These are phyloP conservation scores for Oceanites oceanicus DNA, from an alignment of 2,113 vertebrate species.

Conservation along the genomic window DNA sequence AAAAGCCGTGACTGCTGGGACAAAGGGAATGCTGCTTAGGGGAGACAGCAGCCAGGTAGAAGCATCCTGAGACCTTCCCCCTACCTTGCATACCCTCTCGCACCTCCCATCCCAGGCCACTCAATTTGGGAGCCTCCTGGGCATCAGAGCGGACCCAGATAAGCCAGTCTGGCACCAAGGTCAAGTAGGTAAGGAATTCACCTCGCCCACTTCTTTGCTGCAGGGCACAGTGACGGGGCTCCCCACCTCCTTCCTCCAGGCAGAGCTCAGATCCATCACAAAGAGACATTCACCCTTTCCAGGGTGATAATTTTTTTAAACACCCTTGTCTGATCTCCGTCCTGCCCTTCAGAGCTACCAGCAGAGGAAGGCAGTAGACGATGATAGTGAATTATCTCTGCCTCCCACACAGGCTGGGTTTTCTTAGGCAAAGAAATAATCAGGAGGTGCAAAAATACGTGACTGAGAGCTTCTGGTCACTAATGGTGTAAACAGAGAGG, in stretches of 20 bases:
- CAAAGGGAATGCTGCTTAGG: not conserved
- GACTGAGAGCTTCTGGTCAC: not conserved
- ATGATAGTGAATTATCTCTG: conserved; percentile 12
- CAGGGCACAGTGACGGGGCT: not conserved
- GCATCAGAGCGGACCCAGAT: not conserved
- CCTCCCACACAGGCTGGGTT: not conserved
- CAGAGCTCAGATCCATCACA: not conserved
- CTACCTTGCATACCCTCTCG: not conserved
- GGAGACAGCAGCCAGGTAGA: not conserved
- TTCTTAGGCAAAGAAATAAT: not conserved
- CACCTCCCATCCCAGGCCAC: not conserved
- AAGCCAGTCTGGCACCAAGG: conserved; percentile 25
- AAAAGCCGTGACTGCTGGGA: not conserved
- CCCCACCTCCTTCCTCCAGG: conserved; percentile 1
- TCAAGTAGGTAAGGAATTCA: not conserved
- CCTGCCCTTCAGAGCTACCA: not conserved
- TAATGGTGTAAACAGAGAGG: not conserved
- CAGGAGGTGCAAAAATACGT: not conserved
- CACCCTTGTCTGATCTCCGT: not conserved
- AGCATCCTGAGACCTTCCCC: not conserved
- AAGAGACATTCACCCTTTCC: not conserved
- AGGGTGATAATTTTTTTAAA: not conserved
- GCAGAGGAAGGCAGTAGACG: not conserved
- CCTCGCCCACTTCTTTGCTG: not conserved
- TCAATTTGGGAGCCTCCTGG: not conserved